Conservation (phyloP, 2,888 invertebrate species). For the Himalopsyche kuldschensis region DNA sequence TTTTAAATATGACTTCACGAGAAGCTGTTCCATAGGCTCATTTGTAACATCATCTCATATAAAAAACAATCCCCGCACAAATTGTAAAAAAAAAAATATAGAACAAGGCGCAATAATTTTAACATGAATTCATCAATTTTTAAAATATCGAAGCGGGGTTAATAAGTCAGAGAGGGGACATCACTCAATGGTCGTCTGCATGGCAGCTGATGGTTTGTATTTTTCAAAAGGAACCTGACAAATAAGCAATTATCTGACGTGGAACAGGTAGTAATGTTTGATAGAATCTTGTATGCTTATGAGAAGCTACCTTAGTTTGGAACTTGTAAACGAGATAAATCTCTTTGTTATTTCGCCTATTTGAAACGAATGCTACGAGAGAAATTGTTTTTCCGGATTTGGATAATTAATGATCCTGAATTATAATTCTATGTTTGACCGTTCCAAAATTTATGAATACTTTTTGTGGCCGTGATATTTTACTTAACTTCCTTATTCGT, state of each 20-base stretch:
- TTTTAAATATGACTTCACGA: neutral
- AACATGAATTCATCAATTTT: neutral
- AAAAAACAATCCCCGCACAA: neutral
- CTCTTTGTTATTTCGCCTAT: neutral
- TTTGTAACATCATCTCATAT: neutral
- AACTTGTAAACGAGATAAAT: neutral
- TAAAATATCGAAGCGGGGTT: slow-evolving; percentile 1
- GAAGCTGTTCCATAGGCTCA: neutral
- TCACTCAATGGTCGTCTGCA: neutral
- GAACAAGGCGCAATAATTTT: neutral
- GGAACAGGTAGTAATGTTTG: slow-evolving; percentile 9
- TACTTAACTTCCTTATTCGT: too few relatives aligned
- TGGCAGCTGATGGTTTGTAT: slow-evolving; percentile 13
- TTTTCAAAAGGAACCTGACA: slow-evolving; percentile 18
- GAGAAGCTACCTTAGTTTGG: neutral
- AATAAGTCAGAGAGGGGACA: slow-evolving; percentile 9
- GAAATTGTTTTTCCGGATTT: too few relatives aligned
- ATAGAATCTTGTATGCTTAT: slow-evolving; percentile 11
- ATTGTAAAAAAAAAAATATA: neutral
- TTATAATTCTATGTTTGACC: too few relatives aligned
- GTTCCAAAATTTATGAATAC: too few relatives aligned
- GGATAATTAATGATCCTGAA: too few relatives aligned
- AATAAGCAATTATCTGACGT: slow-evolving; percentile 11
- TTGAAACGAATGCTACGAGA: too few relatives aligned
- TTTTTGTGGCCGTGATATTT: too few relatives aligned